Evolutionary conservation across 2,797 vertebrate species (phyloP).

Genomic region (Takifugu ocellatus): DNA sequence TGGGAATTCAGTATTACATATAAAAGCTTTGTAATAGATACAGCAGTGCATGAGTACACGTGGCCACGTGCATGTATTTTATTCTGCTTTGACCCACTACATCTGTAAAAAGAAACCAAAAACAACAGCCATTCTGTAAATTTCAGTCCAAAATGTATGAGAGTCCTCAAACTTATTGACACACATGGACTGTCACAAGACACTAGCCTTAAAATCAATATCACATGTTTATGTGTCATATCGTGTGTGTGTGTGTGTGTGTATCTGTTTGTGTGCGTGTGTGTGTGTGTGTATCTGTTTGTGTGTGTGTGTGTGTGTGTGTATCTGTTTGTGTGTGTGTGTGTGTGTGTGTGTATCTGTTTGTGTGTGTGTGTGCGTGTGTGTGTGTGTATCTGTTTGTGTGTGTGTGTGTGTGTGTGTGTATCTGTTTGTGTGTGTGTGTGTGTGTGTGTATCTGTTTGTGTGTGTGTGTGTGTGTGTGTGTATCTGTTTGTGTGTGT

Average conservation of each 20-base stretch:
- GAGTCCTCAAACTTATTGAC: too few relatives aligned
- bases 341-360: conserved; percentile 24
- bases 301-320: conserved; percentile 19
- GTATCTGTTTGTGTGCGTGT: too few relatives aligned
- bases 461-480: conserved; percentile 5
- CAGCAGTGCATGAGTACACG: too few relatives aligned
- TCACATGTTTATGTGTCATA: conserved; percentile 35
- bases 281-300: conserved; percentile 24
- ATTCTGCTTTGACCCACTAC: too few relatives aligned
- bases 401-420: conserved; percentile 4
- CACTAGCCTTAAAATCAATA: neutral
- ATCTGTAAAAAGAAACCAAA: too few relatives aligned
- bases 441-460: conserved; percentile 6
- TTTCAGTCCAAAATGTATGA: too few relatives aligned
- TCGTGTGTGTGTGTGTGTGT: conserved; percentile 7
- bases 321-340: conserved; percentile 20
- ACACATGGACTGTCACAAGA: too few relatives aligned
- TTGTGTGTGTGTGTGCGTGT: conserved; percentile 25
- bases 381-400: too few relatives aligned
- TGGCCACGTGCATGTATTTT: too few relatives aligned
- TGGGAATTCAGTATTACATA: too few relatives aligned
- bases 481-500: conserved; percentile 10
- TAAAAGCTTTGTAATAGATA: too few relatives aligned
- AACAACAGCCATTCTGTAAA: too few relatives aligned
- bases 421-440: conserved; percentile 17